Evolutionary conservation across 2,888 invertebrate genomes (phyloP).

Genomic region (Meandrusa payeni): DNA sequence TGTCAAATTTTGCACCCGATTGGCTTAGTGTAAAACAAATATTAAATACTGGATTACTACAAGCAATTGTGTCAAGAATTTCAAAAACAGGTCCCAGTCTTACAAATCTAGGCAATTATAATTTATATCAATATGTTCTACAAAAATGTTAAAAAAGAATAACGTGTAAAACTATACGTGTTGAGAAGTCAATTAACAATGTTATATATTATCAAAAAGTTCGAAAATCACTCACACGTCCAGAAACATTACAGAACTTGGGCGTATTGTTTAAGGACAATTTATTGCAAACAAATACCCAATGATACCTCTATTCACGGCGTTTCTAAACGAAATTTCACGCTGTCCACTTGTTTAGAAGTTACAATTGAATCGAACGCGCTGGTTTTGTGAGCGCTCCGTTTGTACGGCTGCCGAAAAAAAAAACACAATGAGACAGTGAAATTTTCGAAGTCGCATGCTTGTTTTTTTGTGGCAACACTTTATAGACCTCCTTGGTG

Average conservation of each 20-base stretch:
- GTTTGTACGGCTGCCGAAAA: slow-evolving; percentile 54
- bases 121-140: no score
- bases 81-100: no score
- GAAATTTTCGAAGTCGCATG: slow-evolving; percentile 57
- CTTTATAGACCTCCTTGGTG: slow-evolving; percentile 58
- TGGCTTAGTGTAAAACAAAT: no score
- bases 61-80: no score
- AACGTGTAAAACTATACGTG: no score
- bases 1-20: no score
- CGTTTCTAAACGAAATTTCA: slow-evolving; percentile 62
- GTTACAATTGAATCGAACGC: slow-evolving; percentile 54
- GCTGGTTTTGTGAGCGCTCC: slow-evolving; percentile 45
- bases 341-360: slow-evolving; percentile 53
- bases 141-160: no score
- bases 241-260: slow-evolving; percentile 43
- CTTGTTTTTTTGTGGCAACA: slow-evolving; percentile 51
- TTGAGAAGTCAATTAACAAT: no score
- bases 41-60: no score
- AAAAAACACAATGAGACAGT: slow-evolving; percentile 53
- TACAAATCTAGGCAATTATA: no score
- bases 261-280: slow-evolving; percentile 70
- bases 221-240: slow-evolving; percentile 2
- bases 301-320: slow-evolving; percentile 67
- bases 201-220: slow-evolving; percentile 2
- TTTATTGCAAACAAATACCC: slow-evolving; percentile 64